Evolutionary conservation across 2,888 invertebrate species (phyloP).

Genomic region (Pachydiplax longipennis): DNA sequence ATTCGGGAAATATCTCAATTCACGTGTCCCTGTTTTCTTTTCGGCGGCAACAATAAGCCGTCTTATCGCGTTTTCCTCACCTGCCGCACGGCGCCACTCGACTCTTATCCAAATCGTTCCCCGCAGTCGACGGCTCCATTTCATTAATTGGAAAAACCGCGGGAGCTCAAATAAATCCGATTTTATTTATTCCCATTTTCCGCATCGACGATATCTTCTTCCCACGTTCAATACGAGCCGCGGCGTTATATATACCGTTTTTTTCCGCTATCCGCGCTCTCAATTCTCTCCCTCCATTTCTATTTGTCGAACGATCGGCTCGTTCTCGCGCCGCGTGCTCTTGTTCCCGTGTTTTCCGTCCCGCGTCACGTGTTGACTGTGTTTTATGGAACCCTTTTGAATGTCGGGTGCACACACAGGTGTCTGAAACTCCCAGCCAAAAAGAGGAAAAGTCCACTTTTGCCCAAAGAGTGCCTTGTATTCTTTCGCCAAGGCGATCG

Average conservation of each 20-base stretch:
- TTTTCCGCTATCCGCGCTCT: neutral
- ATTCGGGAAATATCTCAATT: neutral
- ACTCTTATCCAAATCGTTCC: neutral
- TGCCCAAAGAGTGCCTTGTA: neutral
- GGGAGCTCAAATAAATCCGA: neutral
- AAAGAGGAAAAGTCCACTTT: neutral
- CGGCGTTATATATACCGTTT: neutral
- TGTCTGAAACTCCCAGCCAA: conserved; percentile 21
- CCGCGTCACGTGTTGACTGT: conserved; percentile 35
- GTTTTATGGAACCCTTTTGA: neutral
- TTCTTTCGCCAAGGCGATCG: neutral
- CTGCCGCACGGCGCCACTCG: neutral
- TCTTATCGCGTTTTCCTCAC: neutral
- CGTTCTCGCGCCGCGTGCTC: neutral
- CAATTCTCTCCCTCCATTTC: neutral
- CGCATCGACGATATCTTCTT: neutral
- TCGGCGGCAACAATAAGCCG: neutral
- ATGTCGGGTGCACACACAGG: conserved; percentile 27
- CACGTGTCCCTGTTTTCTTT: neutral
- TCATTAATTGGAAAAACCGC: neutral
- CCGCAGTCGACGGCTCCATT: neutral
- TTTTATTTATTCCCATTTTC: neutral
- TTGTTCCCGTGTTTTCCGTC: conserved; percentile 1
- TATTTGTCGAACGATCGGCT: neutral
- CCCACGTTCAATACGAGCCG: neutral